Base-by-base conservation (phyloP, 2,797 vertebrate genomes). In the Discoglossus pictus region DNA sequence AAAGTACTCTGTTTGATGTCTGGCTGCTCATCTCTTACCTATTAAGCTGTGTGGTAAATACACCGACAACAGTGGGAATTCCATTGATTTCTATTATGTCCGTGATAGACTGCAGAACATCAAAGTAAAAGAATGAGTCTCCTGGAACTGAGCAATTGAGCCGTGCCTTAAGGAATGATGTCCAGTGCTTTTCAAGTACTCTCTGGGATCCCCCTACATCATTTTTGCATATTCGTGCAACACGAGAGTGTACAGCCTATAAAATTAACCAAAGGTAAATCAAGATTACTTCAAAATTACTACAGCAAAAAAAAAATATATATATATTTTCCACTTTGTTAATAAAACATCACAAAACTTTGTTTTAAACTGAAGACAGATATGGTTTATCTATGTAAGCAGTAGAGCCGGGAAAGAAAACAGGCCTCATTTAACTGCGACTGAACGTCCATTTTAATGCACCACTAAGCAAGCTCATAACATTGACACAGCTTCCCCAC, bases 81-180 rank as follows among this genome's bases (percentile, higher is more conserved):
- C 96, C 97, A n/a, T 91, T 92, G 82, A 98, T 94, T 79, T 90
- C 65, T 75, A 97, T 93, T 74, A 99, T 96, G 83, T 98, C 93
- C 1, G 96, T 99, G 82, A 99, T 86, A 52, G 97, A 94, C 86
- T 99, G 97, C 24, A 99, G 91, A 21, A 98, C 95, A 54, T 99
- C 96, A 3, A 99, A 99, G 85, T 99, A 99, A 88, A 99, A 99
- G 81, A 98, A 98, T 0, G 97, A 98, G 83, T 99, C 97, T 51
- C 97, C 97, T 0, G 97, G 96, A 69, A 99, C 95, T 0, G 97
- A 99, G 73, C 97, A 99, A 83, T 98, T 99, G 36, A 99, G 91
- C 16, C 97, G 87, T 8, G 97, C 96, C 80, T 99, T 99, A 61
- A 98, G 87, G 43, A 99, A 99, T 0, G 97, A 98, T 0, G 97